A percentile compares a stretch with the other conserved stretches of the same genome.
Conservation (phyloP, 30 jellyfish, hydroid and myxozoan genomes). For the Aurelia sp. region DNA sequence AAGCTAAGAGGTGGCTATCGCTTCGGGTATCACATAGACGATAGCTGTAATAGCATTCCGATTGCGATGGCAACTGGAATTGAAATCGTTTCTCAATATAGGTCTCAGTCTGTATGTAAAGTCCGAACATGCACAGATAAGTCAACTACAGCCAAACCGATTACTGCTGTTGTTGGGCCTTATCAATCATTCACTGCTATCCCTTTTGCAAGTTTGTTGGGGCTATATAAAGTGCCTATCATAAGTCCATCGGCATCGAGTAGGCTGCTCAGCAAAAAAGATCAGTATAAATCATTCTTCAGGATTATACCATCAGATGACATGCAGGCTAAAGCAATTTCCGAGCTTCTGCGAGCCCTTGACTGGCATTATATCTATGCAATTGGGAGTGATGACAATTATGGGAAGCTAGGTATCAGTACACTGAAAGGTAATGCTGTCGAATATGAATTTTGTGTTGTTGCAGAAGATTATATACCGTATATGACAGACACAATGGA, state of each 20-base stretch:
- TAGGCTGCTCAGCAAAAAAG: constrained; percentile 80
- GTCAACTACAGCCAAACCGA: not conserved
- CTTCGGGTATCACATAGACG: constrained; percentile 85
- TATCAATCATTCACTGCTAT: constrained; percentile 77
- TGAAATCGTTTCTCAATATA: constrained; percentile 74
- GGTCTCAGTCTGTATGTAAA: constrained; percentile 81
- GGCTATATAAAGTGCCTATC: constrained; percentile 72
- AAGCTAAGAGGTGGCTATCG: constrained; percentile 5
- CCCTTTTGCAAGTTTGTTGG: constrained; percentile 88
- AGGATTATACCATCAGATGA: constrained; percentile 91
- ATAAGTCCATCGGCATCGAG: constrained; percentile 93
- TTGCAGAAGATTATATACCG: constrained; percentile 77
- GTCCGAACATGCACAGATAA: constrained; percentile 57
- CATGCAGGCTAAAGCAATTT: constrained; percentile 72
- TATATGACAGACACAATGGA: constrained; percentile 27
- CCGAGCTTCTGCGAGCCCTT: constrained; percentile 59
- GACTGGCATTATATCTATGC: constrained; percentile 84
- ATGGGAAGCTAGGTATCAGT: constrained; percentile 88
- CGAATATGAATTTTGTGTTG: constrained; percentile 63
- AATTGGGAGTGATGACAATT: constrained; percentile 93
- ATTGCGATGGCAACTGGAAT: constrained; percentile 90
- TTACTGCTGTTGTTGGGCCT: constrained; percentile 86
- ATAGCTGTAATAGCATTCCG: constrained; percentile 77
- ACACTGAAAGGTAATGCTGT: constrained; percentile 62
- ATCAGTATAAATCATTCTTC: constrained; percentile 77